Base-by-base conservation (phyloP, 2,113 vertebrate genomes). In the Sinocyclocheilus maitianheensis region DNA sequence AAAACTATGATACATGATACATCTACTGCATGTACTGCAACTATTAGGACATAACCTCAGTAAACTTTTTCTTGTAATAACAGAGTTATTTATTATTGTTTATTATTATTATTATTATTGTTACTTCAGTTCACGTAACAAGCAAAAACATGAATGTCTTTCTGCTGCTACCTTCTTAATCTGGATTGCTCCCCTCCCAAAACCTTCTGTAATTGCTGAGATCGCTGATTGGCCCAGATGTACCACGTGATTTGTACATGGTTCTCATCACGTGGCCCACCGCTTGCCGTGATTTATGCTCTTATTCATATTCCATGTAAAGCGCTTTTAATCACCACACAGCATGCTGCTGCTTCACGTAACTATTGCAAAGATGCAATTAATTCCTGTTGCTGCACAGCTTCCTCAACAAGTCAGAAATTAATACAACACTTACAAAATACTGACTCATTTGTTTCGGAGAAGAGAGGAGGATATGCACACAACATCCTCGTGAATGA, bases 261-360 rank as follows among this genome's bases (percentile, higher is more conserved):
- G 43, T 51, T 51, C 80, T 81, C 67, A 74, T 84, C 76, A 87
- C 76, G 20, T 22, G 22, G 30, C 22, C 37, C 67, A 22, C 83
- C 63, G 22, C 46, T 69, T 30, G 2, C 37, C 65, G 46, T 87
- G 84, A 86, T 87, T 89, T 85, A 81, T 85, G 76, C 53, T 13
- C 40, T 26, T 72, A 83, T 87, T 89, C 87, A 86, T 90, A 88
- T 89, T 82, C 79, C 76, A 87, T 87, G 82, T 65, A 65, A 77
- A 83, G 78, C 46, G 26, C 85, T 84, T 83, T 87, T 85, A 88
- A 89, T 88, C 85, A 86, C 79, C 16, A 22, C 48, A 20, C 75
- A 84, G 86, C 76, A 51, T 88, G 83, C 77, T 26, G 20, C 46
- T 85, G 53, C 51, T 83, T 88, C 84, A 55, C 77, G 86, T 72